These are phyloP conservation scores for Bembecia ichneumoniformis DNA, from an alignment of 2,888 invertebrate species.

Conservation along the genomic window DNA sequence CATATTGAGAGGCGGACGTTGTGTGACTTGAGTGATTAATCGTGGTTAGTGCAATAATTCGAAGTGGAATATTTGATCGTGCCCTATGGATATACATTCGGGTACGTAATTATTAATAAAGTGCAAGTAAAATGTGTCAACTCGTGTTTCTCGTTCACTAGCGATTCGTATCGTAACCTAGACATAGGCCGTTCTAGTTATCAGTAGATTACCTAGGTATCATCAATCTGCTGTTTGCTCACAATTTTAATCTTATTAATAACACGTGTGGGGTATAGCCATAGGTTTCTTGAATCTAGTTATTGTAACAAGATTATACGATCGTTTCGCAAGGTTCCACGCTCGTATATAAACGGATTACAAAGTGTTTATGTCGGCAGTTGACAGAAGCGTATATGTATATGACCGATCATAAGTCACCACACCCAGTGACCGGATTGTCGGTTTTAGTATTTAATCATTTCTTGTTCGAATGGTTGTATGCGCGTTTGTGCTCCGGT, in stretches of 20 bases:
- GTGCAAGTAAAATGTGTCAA: slow-evolving; percentile 36
- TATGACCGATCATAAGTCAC: slow-evolving; percentile 75
- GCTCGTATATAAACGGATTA: slow-evolving; percentile 74
- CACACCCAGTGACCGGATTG: slow-evolving; percentile 76
- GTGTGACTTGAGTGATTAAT: slow-evolving; percentile 73
- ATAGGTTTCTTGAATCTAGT: slow-evolving; percentile 85
- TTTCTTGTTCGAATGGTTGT: slow-evolving; percentile 66
- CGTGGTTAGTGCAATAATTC: slow-evolving; percentile 71
- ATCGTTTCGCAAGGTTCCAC: slow-evolving; percentile 72
- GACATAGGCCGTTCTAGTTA: slow-evolving; percentile 76
- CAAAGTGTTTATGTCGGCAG: slow-evolving; percentile 75
- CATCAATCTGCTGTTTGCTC: slow-evolving; percentile 74
- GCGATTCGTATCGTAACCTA: slow-evolving; percentile 71
- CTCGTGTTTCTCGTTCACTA: slow-evolving; percentile 32
- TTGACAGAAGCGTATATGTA: slow-evolving; percentile 76
- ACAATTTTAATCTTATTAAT: slow-evolving; percentile 78
- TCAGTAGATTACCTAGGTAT: slow-evolving; percentile 73
- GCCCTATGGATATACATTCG: slow-evolving; percentile 74
- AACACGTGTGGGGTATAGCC: slow-evolving; percentile 75
- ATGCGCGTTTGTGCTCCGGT: slow-evolving; percentile 58
- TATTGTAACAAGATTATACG: slow-evolving; percentile 83
- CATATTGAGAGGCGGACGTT: slow-evolving; percentile 84
- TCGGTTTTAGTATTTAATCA: slow-evolving; percentile 68
- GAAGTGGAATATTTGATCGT: slow-evolving; percentile 70
- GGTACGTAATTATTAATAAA: slow-evolving; percentile 65